phyloP scores from a whole-genome alignment of 2,888 invertebrate species.

The Parnassius smintheus region DNA sequence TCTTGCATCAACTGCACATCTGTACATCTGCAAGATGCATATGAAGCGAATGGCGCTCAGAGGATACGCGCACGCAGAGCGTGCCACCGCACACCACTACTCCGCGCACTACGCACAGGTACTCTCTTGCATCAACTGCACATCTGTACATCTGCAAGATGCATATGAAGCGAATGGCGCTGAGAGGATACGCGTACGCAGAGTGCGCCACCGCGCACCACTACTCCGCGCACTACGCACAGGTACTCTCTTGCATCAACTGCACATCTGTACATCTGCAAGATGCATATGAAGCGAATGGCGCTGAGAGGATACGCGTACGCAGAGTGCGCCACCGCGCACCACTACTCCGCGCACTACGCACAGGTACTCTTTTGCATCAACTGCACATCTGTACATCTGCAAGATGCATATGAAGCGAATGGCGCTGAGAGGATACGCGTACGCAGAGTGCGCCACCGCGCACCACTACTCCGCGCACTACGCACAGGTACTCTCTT shows the following conservation, averaged over 20 bases:
- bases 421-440: slow-evolving; percentile 60
- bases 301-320: too few relatives aligned
- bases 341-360: neutral
- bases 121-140: neutral
- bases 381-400: slow-evolving; percentile 32
- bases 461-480: slow-evolving; percentile 50
- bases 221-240: slow-evolving; percentile 48
- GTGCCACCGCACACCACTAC: neutral
- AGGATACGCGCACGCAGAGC: too few relatives aligned
- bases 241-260: slow-evolving; percentile 25
- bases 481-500: slow-evolving; percentile 35
- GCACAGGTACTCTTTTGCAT: neutral
- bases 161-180: slow-evolving; percentile 72
- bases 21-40: too few relatives aligned
- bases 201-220: slow-evolving; percentile 49
- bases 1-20: too few relatives aligned
- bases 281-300: too few relatives aligned
- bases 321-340: neutral
- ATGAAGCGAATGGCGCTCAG: too few relatives aligned
- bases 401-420: slow-evolving; percentile 78
- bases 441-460: slow-evolving; percentile 51
- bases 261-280: too few relatives aligned
- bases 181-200: slow-evolving; percentile 57
- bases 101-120: neutral
- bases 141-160: slow-evolving; percentile 59